phyloP scores from a whole-genome alignment of 2,888 invertebrate species.

The Dexiosoma caninum region DNA sequence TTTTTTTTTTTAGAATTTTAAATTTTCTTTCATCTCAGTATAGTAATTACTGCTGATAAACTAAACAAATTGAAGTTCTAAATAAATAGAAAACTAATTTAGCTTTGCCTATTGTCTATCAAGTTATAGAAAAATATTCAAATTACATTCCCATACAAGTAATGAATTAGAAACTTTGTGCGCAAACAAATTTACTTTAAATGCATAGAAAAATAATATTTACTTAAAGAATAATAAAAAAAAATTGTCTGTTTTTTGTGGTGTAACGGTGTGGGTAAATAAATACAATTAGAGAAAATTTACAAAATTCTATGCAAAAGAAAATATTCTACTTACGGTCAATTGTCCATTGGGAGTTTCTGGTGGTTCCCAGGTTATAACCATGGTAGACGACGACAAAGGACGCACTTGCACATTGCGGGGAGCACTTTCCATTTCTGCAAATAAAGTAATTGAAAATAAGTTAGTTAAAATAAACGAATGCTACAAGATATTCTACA shows the following conservation, averaged over 20 bases:
- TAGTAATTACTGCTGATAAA: not conserved
- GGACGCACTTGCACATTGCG: slow-evolving; percentile 95
- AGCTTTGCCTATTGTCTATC: not conserved
- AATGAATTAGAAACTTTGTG: not conserved
- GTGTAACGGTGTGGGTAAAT: not conserved
- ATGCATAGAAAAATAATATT: slow-evolving; percentile 9
- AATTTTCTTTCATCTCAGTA: not conserved
- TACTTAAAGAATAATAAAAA: not conserved
- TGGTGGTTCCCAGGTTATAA: slow-evolving; percentile 98
- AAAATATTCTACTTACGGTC: slow-evolving; percentile 87
- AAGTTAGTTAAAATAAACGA: not conserved
- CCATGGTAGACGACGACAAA: slow-evolving; percentile 96
- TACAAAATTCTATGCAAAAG: not conserved
- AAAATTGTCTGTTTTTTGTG: not conserved
- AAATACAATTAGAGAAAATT: not conserved
- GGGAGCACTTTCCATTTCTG: slow-evolving; percentile 97
- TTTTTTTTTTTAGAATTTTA: not conserved
- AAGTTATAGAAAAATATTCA: not conserved
- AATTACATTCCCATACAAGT: not conserved
- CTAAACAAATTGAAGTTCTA: not conserved
- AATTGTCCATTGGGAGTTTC: slow-evolving; percentile 98
- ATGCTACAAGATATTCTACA: not conserved
- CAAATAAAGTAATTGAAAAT: not conserved
- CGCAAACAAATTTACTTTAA: not conserved
- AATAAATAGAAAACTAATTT: slow-evolving; percentile 18